Evolutionary conservation across 1,140 invertebrate genomes (phyloP), one percentile per base, ranked within the genome.

Genomic region (Aleiodes sp.): DNA sequence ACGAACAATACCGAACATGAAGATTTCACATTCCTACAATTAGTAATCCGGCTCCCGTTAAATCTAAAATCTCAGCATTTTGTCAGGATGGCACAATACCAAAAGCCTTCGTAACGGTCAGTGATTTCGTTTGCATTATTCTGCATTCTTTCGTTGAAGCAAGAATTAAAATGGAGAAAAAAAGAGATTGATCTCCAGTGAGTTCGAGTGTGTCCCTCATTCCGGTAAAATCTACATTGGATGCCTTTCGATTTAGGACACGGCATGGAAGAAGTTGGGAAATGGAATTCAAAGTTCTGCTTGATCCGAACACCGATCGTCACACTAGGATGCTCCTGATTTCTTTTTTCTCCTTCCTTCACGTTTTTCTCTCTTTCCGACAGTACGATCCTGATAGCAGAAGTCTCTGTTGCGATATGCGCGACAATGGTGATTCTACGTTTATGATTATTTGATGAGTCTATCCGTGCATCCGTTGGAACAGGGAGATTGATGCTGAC

Each of bases 281-380:
- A 68, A 68, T 59, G 12, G 43, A 52, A 66, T 66, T 9, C 7
- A 37, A 29, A 10, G 28, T 63, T 21, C 8, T 28, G 21, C 43
- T 8, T 24, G 66, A 68, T 68, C 62, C 21, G 37, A 68, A 68
- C 43, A 41, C n/a, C n/a, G 46, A 52, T 52, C 59, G 66, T 68
- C 59, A 68, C 57, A 59, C 35, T 68, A 68, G 28, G 59, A 62
- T 60, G 61, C 52, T 59, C 61, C 37, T 10, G 66, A 68, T 68
- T 68, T 68, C 66, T 67, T 67, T 63, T 63, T 52, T 52, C 46
- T 52, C 46, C 21, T 24, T 24, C 46, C 7, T 52, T 24, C 33
- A 10, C 31, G 41, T 52, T 52, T 59, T 62, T 60, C 57, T 68
- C 59, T 10, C n/a, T n/a, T n/a, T n/a, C n/a, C n/a, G n/a, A n/a